These are phyloP conservation scores for Glaucomys volans DNA, from an alignment of 2,113 vertebrate genomes.

Conservation along the genomic window DNA sequence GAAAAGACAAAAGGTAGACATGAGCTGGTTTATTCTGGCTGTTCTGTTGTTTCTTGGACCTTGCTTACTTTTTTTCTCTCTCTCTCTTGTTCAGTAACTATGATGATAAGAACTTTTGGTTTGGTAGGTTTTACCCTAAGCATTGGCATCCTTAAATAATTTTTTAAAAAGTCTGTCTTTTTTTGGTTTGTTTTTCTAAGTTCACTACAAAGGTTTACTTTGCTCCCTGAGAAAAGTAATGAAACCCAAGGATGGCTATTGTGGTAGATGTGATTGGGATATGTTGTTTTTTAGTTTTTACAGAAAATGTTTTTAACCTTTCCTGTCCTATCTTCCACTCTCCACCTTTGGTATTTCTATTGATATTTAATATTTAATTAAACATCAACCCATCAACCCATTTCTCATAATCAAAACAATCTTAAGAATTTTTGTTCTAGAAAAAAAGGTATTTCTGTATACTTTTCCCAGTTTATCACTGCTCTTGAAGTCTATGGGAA, in stretches of 20 bases:
- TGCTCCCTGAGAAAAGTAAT: neutral
- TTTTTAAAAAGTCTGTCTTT: neutral
- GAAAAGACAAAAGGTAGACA: neutral
- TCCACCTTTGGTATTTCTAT: neutral
- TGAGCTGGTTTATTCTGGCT: neutral
- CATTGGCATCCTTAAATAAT: neutral
- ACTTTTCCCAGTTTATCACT: neutral
- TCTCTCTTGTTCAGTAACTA: neutral
- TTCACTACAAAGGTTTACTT: neutral
- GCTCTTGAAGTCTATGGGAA: neutral
- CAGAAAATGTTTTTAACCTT: neutral
- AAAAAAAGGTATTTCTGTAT: neutral
- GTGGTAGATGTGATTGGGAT: neutral
- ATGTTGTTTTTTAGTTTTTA: neutral
- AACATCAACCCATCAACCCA: no score
- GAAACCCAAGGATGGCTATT: neutral
- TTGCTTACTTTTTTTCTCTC: neutral
- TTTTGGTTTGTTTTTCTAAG: constrained; percentile 11
- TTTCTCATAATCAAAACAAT: neutral
- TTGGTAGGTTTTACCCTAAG: neutral
- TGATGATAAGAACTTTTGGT: neutral
- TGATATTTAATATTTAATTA: neutral
- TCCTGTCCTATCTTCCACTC: neutral
- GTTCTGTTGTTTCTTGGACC: neutral
- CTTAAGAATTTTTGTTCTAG: neutral